A percentile compares a stretch with the other conserved stretches of the same genome.
Evolutionary conservation across 2,888 invertebrate species (phyloP).

Genomic region (Platycheirus albimanus): DNA sequence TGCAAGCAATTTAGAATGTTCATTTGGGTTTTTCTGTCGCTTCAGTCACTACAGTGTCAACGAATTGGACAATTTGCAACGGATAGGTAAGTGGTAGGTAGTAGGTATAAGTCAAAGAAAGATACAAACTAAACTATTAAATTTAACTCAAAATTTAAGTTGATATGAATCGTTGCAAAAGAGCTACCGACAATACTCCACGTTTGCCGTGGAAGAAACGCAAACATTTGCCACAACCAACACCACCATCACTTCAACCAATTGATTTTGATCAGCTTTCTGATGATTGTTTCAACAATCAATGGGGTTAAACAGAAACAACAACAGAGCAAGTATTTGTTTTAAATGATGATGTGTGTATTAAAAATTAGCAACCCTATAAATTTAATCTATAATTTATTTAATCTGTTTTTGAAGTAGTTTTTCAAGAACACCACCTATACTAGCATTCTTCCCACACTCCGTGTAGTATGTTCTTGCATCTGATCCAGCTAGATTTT

Average conservation of each 20-base stretch:
- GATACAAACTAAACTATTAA: too few species aligned
- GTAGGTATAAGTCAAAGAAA: too few species aligned
- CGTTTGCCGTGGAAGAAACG: slow-evolving; percentile 42
- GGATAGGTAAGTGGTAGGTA: slow-evolving; percentile 8
- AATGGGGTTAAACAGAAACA: slow-evolving; percentile 75
- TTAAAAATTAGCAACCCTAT: too few species aligned
- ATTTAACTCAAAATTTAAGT: background rate
- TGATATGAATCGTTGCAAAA: background rate
- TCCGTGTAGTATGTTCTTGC: slow-evolving; percentile 78
- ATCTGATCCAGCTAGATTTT: slow-evolving; percentile 79
- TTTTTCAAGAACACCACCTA: slow-evolving; percentile 78
- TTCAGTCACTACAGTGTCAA: slow-evolving; percentile 65
- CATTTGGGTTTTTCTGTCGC: slow-evolving; percentile 64
- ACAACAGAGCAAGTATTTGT: too few species aligned
- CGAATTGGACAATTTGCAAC: slow-evolving; percentile 42
- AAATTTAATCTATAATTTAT: too few species aligned
- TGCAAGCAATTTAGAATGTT: slow-evolving; percentile 50
- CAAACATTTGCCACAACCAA: slow-evolving; percentile 46
- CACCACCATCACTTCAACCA: slow-evolving; percentile 76
- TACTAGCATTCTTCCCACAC: slow-evolving; percentile 76
- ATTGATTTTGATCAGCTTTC: slow-evolving; percentile 72
- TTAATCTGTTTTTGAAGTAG: slow-evolving; percentile 63
- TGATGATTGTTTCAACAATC: slow-evolving; percentile 37
- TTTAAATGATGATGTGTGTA: too few species aligned
- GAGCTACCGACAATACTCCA: background rate